A percentile compares a stretch with the other conserved stretches of the same genome.
Evolutionary conservation across 2,888 invertebrate genomes (phyloP).

Genomic region (Polietes domitor): DNA sequence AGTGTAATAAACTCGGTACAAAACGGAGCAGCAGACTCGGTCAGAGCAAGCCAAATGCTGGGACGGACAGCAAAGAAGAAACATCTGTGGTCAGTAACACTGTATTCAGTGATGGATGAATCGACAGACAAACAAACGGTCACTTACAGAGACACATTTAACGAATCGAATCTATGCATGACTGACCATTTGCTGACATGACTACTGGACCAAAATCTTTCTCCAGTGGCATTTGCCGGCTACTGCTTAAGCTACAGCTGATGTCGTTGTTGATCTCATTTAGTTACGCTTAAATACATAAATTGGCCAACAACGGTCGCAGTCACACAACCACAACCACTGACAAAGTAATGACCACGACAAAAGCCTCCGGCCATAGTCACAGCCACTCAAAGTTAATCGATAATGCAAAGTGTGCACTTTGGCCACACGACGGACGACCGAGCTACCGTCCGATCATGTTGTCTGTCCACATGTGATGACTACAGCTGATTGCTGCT

Average conservation of each 20-base stretch:
- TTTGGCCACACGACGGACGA: background rate
- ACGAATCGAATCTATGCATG: background rate
- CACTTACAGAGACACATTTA: constrained; percentile 35
- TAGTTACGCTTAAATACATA: constrained; percentile 54
- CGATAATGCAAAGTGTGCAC: constrained; percentile 53
- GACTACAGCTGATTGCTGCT: background rate
- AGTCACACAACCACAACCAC: background rate
- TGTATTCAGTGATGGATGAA: background rate
- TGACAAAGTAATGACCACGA: background rate
- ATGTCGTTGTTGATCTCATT: constrained; percentile 59
- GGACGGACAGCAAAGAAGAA: constrained; percentile 29
- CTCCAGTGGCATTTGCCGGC: constrained; percentile 32
- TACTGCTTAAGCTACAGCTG: constrained; percentile 8
- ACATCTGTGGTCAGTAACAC: constrained; percentile 57
- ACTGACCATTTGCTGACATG: background rate
- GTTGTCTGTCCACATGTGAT: background rate
- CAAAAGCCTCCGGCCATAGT: background rate
- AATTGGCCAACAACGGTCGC: constrained; percentile 29
- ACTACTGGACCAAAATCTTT: constrained; percentile 10
- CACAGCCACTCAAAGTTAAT: constrained; percentile 55
- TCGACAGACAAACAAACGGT: background rate
- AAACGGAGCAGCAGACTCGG: constrained; percentile 7
- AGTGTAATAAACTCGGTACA: constrained; percentile 41
- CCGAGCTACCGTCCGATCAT: too few species aligned
- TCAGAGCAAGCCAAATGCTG: background rate